Evolutionary conservation across 2,888 invertebrate genomes (phyloP).

Genomic region (Macaria liturata): DNA sequence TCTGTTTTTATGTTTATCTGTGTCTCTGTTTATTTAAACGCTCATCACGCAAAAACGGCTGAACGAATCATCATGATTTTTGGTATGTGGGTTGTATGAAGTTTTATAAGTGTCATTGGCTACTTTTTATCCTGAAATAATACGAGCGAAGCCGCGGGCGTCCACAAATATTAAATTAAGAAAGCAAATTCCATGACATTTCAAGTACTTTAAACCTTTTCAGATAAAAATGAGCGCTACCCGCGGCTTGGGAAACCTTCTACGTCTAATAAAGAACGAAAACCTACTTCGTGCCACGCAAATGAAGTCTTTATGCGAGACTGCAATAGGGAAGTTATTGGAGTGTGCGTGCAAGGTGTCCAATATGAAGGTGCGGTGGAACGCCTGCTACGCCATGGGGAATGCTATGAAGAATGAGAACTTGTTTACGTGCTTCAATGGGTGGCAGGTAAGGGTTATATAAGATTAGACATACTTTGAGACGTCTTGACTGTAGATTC

Average conservation of each 20-base stretch:
- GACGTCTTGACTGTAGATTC: too few relatives aligned
- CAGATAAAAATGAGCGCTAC: constrained; percentile 89
- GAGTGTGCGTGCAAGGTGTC: constrained; percentile 87
- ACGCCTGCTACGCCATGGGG: constrained; percentile 94
- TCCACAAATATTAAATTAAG: too few relatives aligned
- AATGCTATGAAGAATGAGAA: constrained; percentile 87
- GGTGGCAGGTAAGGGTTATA: constrained; percentile 83
- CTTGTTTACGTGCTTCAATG: constrained; percentile 68
- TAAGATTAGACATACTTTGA: too few relatives aligned
- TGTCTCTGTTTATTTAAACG: too few relatives aligned
- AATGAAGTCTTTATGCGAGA: constrained; percentile 80
- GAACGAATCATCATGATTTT: too few relatives aligned
- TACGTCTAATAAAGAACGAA: constrained; percentile 84
- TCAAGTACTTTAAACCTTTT: constrained; percentile 8
- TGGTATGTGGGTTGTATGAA: too few relatives aligned
- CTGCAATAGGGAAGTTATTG: constrained; percentile 86
- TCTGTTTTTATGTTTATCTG: too few relatives aligned
- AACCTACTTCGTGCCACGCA: constrained; percentile 71
- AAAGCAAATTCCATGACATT: neutral
- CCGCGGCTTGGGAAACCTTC: constrained; percentile 90
- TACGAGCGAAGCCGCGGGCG: too few relatives aligned
- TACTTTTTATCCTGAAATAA: too few relatives aligned
- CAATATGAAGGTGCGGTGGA: constrained; percentile 96
- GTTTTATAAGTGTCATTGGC: too few relatives aligned
- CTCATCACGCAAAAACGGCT: too few relatives aligned